A percentile compares a stretch with the other conserved stretches of the same genome.
Evolutionary conservation across 2,113 vertebrate genomes (phyloP).

Genomic region (Callocephalon fimbriatum): DNA sequence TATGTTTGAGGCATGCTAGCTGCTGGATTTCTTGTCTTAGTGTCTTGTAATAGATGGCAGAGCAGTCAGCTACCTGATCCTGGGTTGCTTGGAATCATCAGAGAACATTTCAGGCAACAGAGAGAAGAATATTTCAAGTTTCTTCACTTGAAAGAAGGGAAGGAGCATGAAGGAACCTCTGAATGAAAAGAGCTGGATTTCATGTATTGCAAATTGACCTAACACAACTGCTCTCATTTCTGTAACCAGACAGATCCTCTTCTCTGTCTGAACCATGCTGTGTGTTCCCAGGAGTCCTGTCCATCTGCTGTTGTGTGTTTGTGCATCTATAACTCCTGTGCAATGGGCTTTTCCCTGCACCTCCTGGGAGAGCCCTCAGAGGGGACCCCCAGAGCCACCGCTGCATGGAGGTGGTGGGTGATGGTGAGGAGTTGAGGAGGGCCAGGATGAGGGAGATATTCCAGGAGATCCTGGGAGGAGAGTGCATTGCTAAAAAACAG

Average conservation of each 20-base stretch:
- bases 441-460: not conserved
- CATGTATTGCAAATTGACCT: not conserved
- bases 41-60: not conserved
- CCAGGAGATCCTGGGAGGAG: not conserved
- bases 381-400: rapidly evolving
- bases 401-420: not conserved
- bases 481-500: not conserved
- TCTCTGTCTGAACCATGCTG: not conserved
- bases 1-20: not conserved
- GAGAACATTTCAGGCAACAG: not conserved
- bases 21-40: not conserved
- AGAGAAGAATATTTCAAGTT: not conserved
- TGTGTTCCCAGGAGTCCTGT: not conserved
- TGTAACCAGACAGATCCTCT: not conserved
- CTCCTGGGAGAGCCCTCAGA: rapidly evolving
- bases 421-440: no score
- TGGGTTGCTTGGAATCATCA: not conserved
- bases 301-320: not conserved
- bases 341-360: not conserved
- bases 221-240: not conserved
- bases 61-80: not conserved
- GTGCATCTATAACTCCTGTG: not conserved
- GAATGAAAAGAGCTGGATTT: not conserved
- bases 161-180: not conserved
- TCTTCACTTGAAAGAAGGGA: not conserved